Evolutionary conservation across 2,797 vertebrate species (phyloP), one percentile per base, ranked within the genome.

Genomic region (Malurus splendens): DNA sequence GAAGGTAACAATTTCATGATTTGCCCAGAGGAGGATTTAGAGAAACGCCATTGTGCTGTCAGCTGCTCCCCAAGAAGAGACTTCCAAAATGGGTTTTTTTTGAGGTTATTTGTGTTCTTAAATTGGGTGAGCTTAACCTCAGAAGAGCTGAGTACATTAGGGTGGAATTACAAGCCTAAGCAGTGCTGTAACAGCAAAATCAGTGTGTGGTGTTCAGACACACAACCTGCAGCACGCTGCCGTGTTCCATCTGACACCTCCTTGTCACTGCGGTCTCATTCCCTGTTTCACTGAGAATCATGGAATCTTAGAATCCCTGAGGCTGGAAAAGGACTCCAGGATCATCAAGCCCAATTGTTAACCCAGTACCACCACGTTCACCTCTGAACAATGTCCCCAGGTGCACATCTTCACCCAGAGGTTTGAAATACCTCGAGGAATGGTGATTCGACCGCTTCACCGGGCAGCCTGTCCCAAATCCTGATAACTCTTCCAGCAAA

Each of bases 21-120:
- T 91, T 83, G 85, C 86, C 66, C 3, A 73, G 76, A 86, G 82
- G 55, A 85, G 66, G 87, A 73, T 86, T 90, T 87, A 70, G 38
- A 89, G 56, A 39, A 81, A 57, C 1, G 1, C 83, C 90, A 81
- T 38, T 20, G 5, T 54, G 62, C 71, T 95, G 87, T 83, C 90
- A 54, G 42, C 62, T 66, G 36, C 25, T 86, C 79, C 89, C 70
- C 64, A 50, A 60, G 52, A 50, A 72, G 28, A 83, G 45, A 4
- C 33, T 64, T 78, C 66, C 2, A 1, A 91, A 89, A 64, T 17
- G 38, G 42, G 12, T 4, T 20, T 78, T 78, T 78, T 93, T 76
- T 47, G 70, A 68, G 56, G 64, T 54, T 80, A 64, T 82, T 88
- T 91, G 56, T 83, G n/a, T 57, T 85, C 44, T 56, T 82, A 42